phyloP scores from a whole-genome alignment of 2,113 vertebrate species.

The Axis porcinus region DNA sequence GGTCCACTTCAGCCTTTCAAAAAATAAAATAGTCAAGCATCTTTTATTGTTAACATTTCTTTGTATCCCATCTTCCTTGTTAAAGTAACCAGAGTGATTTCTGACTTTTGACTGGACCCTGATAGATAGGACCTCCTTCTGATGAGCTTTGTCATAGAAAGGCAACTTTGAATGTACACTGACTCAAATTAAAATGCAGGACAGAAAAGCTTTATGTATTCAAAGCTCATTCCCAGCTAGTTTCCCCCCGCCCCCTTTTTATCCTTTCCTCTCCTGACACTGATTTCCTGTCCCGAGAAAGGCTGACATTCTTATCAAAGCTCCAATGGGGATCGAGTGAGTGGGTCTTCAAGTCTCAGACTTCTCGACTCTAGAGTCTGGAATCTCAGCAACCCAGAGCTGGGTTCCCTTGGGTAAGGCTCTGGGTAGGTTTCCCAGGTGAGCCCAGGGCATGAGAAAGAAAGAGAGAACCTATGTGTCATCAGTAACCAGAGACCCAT shows the following conservation, averaged over 20 bases:
- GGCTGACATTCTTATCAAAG: not conserved
- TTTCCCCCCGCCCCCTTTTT: not conserved
- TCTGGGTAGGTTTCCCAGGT: not conserved
- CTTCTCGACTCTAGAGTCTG: not conserved
- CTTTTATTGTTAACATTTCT: not conserved
- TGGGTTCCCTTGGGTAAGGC: not conserved
- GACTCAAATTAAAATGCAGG: not conserved
- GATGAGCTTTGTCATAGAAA: not conserved
- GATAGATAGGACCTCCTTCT: not conserved
- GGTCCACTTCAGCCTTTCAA: not conserved
- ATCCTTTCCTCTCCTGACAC: not conserved
- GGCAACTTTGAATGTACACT: not conserved
- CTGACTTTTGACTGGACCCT: not conserved
- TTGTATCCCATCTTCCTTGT: not conserved
- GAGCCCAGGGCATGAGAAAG: not conserved
- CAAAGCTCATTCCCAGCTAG: not conserved
- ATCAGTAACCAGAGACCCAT: not conserved
- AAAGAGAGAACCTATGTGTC: not conserved
- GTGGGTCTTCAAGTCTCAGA: not conserved
- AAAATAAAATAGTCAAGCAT: not conserved
- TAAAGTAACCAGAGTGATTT: not conserved
- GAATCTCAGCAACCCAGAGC: not conserved
- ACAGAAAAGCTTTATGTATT: not conserved
- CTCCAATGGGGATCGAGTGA: not conserved
- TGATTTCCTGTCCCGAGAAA: not conserved